Conservation (phyloP, 37 sponge, comb jelly and placozoan species). For the Axinella damicornis region DNA sequence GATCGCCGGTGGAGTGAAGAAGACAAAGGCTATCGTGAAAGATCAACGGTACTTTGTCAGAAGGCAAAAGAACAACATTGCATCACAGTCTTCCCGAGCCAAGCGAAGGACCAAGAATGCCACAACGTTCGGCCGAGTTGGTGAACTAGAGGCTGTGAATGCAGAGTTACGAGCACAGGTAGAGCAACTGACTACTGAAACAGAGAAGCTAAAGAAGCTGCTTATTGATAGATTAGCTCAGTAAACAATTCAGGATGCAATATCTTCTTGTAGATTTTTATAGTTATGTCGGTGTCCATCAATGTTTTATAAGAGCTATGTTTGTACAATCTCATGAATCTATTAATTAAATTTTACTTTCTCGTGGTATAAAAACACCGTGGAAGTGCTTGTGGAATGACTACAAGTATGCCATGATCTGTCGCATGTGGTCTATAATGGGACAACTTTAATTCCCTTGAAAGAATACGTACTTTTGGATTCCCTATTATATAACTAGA, state of each 20-base stretch:
- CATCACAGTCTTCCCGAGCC: slow-evolving; percentile 62
- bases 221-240: slow-evolving; percentile 35
- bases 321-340: no score
- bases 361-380: no score
- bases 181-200: slow-evolving; percentile 44
- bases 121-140: slow-evolving; percentile 19
- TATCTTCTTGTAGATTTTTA: neutral
- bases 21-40: neutral
- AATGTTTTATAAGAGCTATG: no score
- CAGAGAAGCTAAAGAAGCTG: slow-evolving; percentile 45
- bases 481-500: no score
- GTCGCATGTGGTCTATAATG: no score
- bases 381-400: no score
- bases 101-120: slow-evolving; percentile 38
- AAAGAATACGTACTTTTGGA: no score
- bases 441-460: no score
- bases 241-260: slow-evolving; percentile 6
- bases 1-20: neutral
- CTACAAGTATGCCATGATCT: no score
- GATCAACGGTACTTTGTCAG: slow-evolving; percentile 13
- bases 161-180: slow-evolving; percentile 28
- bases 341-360: no score
- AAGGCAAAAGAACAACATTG: slow-evolving; percentile 69
- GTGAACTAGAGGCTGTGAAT: slow-evolving; percentile 57
- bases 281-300: neutral